Evolutionary conservation across 2,888 invertebrate species (phyloP).

Genomic region (Brachylomia viminalis): DNA sequence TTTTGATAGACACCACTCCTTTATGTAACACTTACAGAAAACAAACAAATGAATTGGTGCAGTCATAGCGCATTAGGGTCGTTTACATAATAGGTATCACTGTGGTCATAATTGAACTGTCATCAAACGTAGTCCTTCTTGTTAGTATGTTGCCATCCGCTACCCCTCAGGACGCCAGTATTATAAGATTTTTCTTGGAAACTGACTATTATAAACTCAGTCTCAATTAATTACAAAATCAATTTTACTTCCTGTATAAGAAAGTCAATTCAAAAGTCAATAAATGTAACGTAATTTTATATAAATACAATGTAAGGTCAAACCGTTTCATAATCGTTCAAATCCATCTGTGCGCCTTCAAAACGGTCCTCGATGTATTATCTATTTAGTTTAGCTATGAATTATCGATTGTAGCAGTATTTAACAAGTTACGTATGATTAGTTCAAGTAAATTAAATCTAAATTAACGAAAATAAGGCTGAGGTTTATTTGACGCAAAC

Average conservation of each 20-base stretch:
- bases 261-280: slow-evolving; percentile 46
- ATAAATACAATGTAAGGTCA: background rate
- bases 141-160: too few species aligned
- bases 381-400: slow-evolving; percentile 46
- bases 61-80: background rate
- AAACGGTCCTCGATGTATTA: slow-evolving; percentile 44
- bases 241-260: slow-evolving; percentile 24
- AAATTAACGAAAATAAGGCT: slow-evolving; percentile 20
- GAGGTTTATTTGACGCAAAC: slow-evolving; percentile 23
- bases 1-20: slow-evolving; percentile 18
- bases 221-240: background rate
- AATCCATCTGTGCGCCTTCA: background rate
- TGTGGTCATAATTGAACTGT: background rate
- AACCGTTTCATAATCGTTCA: background rate
- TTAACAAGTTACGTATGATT: slow-evolving; percentile 46
- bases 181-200: background rate
- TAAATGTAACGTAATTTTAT: slow-evolving; percentile 12
- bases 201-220: background rate
- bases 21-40: background rate
- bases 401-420: slow-evolving; percentile 51
- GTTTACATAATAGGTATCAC: background rate
- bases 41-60: background rate
- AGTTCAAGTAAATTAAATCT: slow-evolving; percentile 38
- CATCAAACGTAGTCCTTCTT: background rate
- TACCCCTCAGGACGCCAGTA: background rate